phyloP scores from a whole-genome alignment of 2,888 invertebrate genomes.

The Lycaena phlaeas region DNA sequence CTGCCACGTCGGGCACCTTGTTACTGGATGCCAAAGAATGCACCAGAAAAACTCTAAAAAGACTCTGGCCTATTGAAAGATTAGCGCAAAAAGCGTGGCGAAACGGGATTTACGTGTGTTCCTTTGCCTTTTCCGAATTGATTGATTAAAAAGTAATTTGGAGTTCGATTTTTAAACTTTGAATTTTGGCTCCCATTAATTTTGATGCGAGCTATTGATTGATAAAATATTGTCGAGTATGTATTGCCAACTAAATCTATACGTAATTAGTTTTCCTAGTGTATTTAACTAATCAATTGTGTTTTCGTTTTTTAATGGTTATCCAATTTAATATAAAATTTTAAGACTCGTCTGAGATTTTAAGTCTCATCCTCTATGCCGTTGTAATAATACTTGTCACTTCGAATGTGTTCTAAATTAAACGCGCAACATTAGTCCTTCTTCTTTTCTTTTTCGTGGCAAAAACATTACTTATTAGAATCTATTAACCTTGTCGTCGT shows the following conservation, averaged over 20 bases:
- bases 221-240: background rate
- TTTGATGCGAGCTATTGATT: background rate
- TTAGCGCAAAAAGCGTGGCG: slow-evolving; percentile 45
- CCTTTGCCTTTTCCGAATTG: slow-evolving; percentile 32
- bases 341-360: no score
- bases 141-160: slow-evolving; percentile 24
- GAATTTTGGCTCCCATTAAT: background rate
- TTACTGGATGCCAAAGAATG: slow-evolving; percentile 8
- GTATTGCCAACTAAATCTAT: no score
- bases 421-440: background rate
- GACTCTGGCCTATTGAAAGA: slow-evolving; percentile 25
- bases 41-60: slow-evolving; percentile 20
- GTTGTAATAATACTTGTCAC: no score
- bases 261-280: no score
- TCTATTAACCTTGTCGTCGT: slow-evolving; percentile 6
- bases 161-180: slow-evolving; percentile 5
- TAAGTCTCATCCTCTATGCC: no score
- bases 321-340: no score
- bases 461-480: background rate
- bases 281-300: no score
- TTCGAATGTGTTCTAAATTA: background rate
- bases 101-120: slow-evolving; percentile 36
- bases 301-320: no score
- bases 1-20: slow-evolving; percentile 28
- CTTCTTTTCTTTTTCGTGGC: background rate